Base-by-base conservation (phyloP, 2,888 invertebrate genomes). In the Nephrocerus scutellatus region DNA sequence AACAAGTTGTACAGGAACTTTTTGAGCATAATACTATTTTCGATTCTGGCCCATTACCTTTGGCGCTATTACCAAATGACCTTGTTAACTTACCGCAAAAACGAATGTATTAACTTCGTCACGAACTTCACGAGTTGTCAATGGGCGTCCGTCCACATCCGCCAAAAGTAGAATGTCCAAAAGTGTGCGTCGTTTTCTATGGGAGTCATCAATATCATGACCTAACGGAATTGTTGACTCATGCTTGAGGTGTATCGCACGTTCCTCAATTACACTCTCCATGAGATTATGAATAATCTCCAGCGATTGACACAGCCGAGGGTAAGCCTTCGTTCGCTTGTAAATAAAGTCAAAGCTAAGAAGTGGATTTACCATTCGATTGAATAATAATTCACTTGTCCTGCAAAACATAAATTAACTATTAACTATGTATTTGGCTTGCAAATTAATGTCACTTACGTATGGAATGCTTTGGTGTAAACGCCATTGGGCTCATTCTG, bases 381-480 rank as follows among this genome's bases (percentile, higher is more conserved):
- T 50, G 21, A 63, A 66, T 1, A 66, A 51, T 8, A 65, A 43
- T 33, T 56, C 51, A 18, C 56, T 59, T 23, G 54, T 51, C 14
- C 61, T 60, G 20, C 9, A 46, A 35, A 32, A 10, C n/a, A 23
- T 23, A 19, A 14, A 13, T 12, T 29, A 31, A 20, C n/a, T n/a
- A 14, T 28, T 3, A 15, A 28, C 9, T 13, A 28, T 26, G 7
- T 26, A 26, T 26, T 14, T 7, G 15, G 16, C 9, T 28, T 6
- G 13, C n/a, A 8, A 12, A 6, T 8, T 6, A 25, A 28, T 28
- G 14, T 28, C 28, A 72, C 77, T 72, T 67, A 82, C 81, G 71
- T 72, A 62, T 79, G 77, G 38, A 87, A 79, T 7, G 82, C 78
- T 47, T 73, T 68, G 1, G 84, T 80, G 57, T 85, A 86, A 46